Evolutionary conservation across 2,797 vertebrate species (phyloP).

Genomic region (Brotula barbata): DNA sequence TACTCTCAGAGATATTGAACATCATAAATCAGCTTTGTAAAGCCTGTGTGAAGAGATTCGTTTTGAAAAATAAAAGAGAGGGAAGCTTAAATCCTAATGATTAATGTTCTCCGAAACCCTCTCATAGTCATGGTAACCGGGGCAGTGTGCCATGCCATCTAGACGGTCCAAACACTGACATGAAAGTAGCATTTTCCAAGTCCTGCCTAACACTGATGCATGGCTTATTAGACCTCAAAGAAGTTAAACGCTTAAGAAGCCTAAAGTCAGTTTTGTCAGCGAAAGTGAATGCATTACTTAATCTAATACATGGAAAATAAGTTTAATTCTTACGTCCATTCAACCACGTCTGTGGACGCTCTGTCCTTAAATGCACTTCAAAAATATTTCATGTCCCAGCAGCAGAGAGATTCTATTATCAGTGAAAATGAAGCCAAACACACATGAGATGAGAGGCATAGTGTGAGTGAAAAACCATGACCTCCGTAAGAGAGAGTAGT

Average conservation of each 20-base stretch:
- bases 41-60: constrained; percentile 56
- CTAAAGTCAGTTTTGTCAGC: no score
- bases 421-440: constrained; percentile 3
- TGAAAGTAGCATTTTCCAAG: constrained; percentile 68
- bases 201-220: constrained; percentile 53
- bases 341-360: no score
- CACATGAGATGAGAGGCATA: not conserved
- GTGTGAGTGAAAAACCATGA: constrained; percentile 25
- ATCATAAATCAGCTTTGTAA: constrained; percentile 74
- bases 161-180: constrained; percentile 68
- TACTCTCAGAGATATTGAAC: constrained; percentile 60
- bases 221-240: constrained; percentile 18
- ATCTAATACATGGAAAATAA: no score
- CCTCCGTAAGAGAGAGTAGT: constrained; percentile 15
- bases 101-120: constrained; percentile 75
- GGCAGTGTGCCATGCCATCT: constrained; percentile 75
- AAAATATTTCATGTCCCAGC: no score
- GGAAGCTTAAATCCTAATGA: constrained; percentile 76
- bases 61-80: constrained; percentile 51
- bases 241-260: no score
- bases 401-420: not conserved
- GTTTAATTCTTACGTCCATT: no score
- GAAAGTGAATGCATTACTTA: no score
- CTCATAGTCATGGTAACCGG: constrained; percentile 78
- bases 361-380: no score